Evolutionary conservation across 2,113 vertebrate genomes (phyloP).

Genomic region (Corydoras sp.): DNA sequence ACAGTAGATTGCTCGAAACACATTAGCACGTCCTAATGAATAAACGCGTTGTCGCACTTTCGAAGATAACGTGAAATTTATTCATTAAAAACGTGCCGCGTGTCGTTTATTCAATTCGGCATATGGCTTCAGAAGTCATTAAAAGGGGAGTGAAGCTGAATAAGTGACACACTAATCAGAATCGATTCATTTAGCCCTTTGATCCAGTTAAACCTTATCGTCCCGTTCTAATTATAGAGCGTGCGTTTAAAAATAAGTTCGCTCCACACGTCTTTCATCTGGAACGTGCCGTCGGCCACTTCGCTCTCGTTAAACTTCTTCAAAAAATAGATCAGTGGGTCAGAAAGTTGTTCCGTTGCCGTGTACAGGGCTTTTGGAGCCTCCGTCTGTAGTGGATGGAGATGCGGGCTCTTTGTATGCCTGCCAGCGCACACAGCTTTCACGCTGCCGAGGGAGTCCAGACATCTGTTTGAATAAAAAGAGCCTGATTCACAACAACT

Average conservation of each 20-base stretch:
- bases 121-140: slow-evolving; percentile 12
- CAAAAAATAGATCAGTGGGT: slow-evolving; percentile 6
- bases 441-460: slow-evolving; percentile 2
- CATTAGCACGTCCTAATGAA: no score
- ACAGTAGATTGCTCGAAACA: no score
- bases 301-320: no score
- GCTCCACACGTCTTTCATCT: no score
- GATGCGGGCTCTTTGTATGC: slow-evolving; percentile 2
- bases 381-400: background rate
- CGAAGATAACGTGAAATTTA: no score
- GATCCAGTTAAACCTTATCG: slow-evolving; percentile 34
- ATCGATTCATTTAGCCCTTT: slow-evolving; percentile 37
- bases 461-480: slow-evolving; percentile 23
- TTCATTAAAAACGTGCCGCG: no score
- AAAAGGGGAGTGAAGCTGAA: slow-evolving; percentile 12
- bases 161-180: slow-evolving; percentile 16
- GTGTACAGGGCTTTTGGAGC: background rate
- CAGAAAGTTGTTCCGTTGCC: background rate
- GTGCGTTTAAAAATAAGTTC: no score
- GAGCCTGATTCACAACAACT: background rate
- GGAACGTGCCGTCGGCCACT: no score
- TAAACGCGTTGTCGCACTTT: no score
- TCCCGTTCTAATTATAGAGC: slow-evolving; percentile 19
- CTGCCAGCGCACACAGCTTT: background rate
- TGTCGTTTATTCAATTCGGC: no score